phyloP scores from a whole-genome alignment of 2,797 vertebrate species.

The Enteromius mattozi region DNA sequence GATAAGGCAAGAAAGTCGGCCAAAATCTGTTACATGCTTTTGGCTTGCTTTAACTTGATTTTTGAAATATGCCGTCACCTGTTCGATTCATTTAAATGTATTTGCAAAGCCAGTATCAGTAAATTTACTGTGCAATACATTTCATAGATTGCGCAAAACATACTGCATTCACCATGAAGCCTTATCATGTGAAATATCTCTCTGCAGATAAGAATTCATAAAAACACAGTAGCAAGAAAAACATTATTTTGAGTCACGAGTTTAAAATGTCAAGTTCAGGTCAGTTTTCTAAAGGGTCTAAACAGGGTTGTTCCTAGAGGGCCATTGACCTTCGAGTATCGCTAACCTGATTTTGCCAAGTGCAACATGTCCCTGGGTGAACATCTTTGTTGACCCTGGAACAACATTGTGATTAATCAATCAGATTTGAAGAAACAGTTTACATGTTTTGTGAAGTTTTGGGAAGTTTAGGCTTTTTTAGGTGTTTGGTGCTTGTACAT shows the following conservation, averaged over 20 bases:
- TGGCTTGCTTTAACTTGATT: conserved; percentile 4
- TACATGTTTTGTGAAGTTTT: no score
- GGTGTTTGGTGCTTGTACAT: no score
- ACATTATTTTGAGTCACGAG: not conserved
- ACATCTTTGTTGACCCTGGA: no score
- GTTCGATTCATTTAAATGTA: not conserved
- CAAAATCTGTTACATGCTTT: not conserved
- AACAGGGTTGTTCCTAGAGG: not conserved
- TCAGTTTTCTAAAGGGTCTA: not conserved
- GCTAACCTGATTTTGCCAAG: no score
- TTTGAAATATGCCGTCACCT: not conserved
- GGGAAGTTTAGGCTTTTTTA: no score
- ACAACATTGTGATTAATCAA: no score
- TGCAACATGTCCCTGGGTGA: no score
- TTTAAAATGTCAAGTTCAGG: not conserved
- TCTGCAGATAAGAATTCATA: not conserved
- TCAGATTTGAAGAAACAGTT: no score
- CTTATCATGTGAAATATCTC: not conserved
- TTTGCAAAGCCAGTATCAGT: not conserved
- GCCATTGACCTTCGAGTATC: not conserved
- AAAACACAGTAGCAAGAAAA: conserved; percentile 7
- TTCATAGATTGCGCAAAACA: not conserved
- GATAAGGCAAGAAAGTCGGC: not conserved
- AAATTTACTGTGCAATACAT: not conserved
- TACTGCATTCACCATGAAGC: not conserved